These are phyloP conservation scores for Pelodiscus sinensis DNA, from an alignment of 2,113 vertebrate genomes.

Conservation along the genomic window DNA sequence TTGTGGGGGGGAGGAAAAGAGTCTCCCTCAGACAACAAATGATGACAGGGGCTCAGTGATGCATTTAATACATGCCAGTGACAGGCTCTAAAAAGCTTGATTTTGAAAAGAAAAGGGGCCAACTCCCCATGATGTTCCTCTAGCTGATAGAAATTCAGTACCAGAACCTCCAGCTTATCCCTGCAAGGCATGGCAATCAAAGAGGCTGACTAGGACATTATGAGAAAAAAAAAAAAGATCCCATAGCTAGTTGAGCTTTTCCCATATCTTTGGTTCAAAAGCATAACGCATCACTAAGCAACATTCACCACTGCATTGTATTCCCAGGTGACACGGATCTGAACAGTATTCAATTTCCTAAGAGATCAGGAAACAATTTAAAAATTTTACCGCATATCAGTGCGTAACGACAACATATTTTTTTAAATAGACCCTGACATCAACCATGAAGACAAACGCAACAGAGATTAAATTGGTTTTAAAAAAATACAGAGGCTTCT, in stretches of 20 bases:
- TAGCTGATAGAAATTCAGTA: background rate
- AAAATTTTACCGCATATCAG: slow-evolving; percentile 19
- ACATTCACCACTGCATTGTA: accelerated
- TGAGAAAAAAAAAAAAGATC: accelerated
- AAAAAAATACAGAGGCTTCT: background rate
- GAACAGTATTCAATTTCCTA: background rate
- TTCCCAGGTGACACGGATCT: background rate
- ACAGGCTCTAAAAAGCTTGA: background rate
- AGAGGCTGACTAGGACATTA: accelerated
- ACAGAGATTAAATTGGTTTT: background rate
- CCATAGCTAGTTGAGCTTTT: accelerated
- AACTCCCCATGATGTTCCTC: background rate
- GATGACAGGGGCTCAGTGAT: accelerated
- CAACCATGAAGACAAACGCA: accelerated
- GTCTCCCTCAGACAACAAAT: background rate
- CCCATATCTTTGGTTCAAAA: background rate
- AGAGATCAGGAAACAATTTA: background rate
- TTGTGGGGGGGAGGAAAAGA: background rate
- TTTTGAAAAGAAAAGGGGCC: background rate
- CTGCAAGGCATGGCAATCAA: background rate
- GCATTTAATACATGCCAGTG: accelerated
- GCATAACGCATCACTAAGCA: background rate
- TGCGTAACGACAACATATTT: background rate
- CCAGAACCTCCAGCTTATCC: background rate
- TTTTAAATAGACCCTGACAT: accelerated